These are phyloP conservation scores for Neosilurus hyrtlii DNA, from an alignment of 2,797 vertebrate species.

Conservation along the genomic window DNA sequence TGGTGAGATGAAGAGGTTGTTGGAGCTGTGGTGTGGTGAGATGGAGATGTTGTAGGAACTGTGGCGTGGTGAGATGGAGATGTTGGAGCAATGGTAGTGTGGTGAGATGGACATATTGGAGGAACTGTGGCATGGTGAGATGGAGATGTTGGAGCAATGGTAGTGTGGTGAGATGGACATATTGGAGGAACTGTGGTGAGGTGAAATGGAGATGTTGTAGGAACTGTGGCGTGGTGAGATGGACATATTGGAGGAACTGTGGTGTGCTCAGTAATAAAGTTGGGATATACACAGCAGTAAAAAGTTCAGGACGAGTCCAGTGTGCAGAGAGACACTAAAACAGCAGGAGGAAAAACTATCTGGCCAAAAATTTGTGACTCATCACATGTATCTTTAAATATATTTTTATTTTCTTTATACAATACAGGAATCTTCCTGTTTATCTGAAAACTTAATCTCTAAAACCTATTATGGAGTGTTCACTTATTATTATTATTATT, in stretches of 20 bases:
- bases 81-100: neutral
- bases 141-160: neutral
- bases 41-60: neutral
- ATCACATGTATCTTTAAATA: no score
- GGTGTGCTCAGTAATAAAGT: neutral
- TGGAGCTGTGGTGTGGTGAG: neutral
- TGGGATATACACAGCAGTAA: neutral
- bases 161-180: neutral
- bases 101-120: neutral
- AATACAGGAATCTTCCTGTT: neutral
- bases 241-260: neutral
- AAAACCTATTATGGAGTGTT: no score
- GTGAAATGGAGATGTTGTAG: neutral
- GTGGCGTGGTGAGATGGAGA: neutral
- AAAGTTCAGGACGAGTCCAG: neutral
- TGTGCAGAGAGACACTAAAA: constrained; percentile 8
- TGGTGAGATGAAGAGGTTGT: neutral
- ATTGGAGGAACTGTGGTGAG: neutral
- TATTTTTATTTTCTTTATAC: neutral
- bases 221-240: neutral
- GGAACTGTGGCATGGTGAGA: neutral
- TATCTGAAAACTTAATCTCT: neutral
- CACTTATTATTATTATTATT: neutral
- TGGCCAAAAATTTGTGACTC: neutral
- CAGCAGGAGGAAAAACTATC: constrained; percentile 1